phyloP scores from a whole-genome alignment of 2,113 vertebrate genomes.

The Apaloderma vittatum region DNA sequence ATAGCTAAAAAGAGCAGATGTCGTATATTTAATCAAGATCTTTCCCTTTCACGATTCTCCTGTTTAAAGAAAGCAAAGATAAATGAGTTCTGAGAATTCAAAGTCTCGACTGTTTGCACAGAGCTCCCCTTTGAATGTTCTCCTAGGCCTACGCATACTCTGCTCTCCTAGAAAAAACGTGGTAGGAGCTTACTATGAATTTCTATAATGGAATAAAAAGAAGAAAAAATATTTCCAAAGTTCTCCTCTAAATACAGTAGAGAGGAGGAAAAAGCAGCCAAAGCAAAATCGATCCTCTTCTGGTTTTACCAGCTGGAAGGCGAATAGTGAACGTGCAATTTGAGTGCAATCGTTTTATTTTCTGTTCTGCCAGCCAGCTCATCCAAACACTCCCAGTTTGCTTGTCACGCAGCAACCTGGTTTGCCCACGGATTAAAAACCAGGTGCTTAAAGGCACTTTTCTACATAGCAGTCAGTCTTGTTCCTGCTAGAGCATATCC shows the following conservation, averaged over 20 bases:
- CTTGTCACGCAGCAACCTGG: not conserved
- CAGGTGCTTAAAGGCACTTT: not conserved
- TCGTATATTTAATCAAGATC: not conserved
- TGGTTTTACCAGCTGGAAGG: not conserved
- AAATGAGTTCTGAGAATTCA: not conserved
- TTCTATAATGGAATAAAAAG: not conserved
- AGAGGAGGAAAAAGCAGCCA: not conserved
- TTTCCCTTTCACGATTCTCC: not conserved
- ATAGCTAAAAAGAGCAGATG: not conserved
- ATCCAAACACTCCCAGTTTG: not conserved
- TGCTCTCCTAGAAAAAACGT: not conserved
- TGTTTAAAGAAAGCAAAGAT: not conserved
- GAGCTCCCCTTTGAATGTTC: not conserved
- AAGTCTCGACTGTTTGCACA: not conserved
- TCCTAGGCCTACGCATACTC: not conserved
- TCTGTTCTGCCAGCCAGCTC: not conserved
- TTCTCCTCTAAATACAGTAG: not conserved
- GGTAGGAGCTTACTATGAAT: not conserved
- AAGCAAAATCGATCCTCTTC: not conserved
- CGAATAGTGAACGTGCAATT: not conserved
- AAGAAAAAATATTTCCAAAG: not conserved
- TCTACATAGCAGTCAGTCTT: not conserved
- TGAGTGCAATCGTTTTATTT: not conserved
- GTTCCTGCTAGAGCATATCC: not conserved
- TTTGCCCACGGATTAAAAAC: not conserved